A percentile compares a stretch with the other conserved stretches of the same genome.
These are phyloP conservation scores for Aythya baeri DNA, from an alignment of 2,113 vertebrate species.

Conservation along the genomic window DNA sequence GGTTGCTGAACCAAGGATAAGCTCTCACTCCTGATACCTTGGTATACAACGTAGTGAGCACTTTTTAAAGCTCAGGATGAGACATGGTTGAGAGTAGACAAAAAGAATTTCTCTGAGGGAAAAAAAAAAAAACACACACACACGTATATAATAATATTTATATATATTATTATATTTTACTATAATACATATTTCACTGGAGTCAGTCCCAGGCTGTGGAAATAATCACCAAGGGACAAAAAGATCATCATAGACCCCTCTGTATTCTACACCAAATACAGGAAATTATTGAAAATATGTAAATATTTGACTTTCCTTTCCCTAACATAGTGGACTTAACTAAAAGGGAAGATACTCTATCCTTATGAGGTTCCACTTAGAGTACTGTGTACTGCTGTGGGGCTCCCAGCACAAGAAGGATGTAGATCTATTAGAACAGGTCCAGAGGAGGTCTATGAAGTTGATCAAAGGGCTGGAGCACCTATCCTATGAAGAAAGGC, in stretches of 20 bases:
- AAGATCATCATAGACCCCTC: neutral
- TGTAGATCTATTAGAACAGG: no score
- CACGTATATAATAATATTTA: no score
- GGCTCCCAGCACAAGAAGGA: no score
- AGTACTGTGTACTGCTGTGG: no score
- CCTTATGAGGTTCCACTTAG: no score
- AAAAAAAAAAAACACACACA: neutral
- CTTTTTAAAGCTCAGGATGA: neutral
- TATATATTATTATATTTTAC: no score
- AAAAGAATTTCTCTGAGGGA: neutral
- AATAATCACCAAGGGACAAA: neutral
- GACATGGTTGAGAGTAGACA: neutral
- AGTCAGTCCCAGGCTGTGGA: neutral
- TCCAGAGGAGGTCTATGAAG: no score
- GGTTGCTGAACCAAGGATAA: neutral
- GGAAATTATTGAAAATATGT: neutral
- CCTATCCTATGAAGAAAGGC: no score
- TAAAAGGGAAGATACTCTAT: neutral
- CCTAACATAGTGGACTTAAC: neutral
- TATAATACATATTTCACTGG: neutral
- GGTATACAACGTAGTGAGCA: fast-evolving
- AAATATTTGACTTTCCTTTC: neutral
- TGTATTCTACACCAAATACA: neutral
- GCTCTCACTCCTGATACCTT: neutral
- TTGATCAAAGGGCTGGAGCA: no score